phyloP scores from a whole-genome alignment of 2,113 vertebrate species.

The Rostratula benghalensis region DNA sequence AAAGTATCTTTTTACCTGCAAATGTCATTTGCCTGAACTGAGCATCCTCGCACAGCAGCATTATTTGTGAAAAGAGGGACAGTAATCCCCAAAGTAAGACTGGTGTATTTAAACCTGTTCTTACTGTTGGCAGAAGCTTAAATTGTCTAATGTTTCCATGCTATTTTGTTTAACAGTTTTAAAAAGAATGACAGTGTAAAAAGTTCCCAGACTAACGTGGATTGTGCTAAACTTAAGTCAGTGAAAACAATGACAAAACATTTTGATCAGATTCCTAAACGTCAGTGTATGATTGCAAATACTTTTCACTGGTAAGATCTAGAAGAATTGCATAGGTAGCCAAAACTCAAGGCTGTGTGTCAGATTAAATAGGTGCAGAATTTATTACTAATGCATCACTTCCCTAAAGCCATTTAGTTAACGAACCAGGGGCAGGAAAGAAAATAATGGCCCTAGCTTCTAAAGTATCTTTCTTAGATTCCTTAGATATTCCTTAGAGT shows the following conservation, averaged over 20 bases:
- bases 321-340: not conserved
- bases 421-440: not conserved
- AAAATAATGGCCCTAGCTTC: not conserved
- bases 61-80: not conserved
- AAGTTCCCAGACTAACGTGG: not conserved
- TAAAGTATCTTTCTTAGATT: not conserved
- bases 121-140: not conserved
- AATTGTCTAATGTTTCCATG: not conserved
- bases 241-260: not conserved
- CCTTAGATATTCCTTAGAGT: too few species aligned
- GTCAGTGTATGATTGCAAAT: not conserved
- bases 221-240: not conserved
- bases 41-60: not conserved
- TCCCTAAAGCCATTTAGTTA: not conserved
- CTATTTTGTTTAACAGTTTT: not conserved
- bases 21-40: not conserved
- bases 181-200: not conserved
- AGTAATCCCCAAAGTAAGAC: not conserved
- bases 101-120: not conserved
- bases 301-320: not conserved
- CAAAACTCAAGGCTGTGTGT: not conserved
- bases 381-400: not conserved
- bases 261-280: not conserved
- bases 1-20: not conserved
- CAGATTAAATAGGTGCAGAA: not conserved